A percentile compares a stretch with the other conserved stretches of the same genome.
These are phyloP conservation scores for Rhamphomyia laevipes DNA, from an alignment of 2,888 invertebrate species.

Conservation along the genomic window DNA sequence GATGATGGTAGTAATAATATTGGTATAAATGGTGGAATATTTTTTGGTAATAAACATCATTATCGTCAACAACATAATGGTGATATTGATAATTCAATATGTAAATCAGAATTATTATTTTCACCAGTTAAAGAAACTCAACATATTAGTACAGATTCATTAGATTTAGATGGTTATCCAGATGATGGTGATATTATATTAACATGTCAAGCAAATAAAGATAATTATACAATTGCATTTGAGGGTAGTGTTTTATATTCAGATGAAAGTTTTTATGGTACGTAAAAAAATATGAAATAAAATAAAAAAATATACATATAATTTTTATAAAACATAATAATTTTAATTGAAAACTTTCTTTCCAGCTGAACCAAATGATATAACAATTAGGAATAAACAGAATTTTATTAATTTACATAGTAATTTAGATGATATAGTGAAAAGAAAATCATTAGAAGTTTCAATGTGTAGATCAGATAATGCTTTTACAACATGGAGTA, in stretches of 20 bases:
- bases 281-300: constrained; percentile 5
- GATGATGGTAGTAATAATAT: constrained; percentile 36
- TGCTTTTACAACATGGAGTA: constrained; percentile 81
- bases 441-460: constrained; percentile 45
- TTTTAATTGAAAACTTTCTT: background rate
- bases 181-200: constrained; percentile 75
- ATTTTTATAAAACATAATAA: background rate
- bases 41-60: background rate
- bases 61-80: constrained; percentile 33
- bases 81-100: constrained; percentile 77
- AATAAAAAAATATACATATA: background rate
- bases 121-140: constrained; percentile 76
- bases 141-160: constrained; percentile 73
- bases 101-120: constrained; percentile 82
- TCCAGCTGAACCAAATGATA: constrained; percentile 32
- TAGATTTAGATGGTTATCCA: constrained; percentile 69
- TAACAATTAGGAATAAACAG: constrained; percentile 30
- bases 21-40: constrained; percentile 77
- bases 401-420: constrained; percentile 36
- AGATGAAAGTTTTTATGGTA: constrained; percentile 65
- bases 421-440: constrained; percentile 37
- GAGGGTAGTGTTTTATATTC: constrained; percentile 82
- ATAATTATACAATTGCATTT: constrained; percentile 91
- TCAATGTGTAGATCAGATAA: constrained; percentile 84
- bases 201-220: constrained; percentile 85